Base-by-base conservation (phyloP, 1,140 invertebrate species). In the Venustaconcha ellipsiformis region DNA sequence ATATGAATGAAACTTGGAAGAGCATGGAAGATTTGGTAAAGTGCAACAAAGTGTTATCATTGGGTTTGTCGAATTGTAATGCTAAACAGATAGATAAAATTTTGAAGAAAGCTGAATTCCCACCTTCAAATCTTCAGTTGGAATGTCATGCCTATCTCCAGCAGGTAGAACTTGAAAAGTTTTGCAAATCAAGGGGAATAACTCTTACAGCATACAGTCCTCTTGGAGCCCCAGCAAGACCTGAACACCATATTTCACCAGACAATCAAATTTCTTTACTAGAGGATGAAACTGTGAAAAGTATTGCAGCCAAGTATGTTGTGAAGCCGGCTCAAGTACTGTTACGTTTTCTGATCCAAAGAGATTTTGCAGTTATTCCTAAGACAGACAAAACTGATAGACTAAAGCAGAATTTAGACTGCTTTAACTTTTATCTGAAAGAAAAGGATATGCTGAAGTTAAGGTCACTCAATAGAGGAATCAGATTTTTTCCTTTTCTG, bases 21-120 rank as follows among this genome's bases (percentile, higher is more conserved):
- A 95, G 92, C 30, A 93, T 98, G 93, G 96, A 97, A 90, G 90
- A 93, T 20, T 91, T 94, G 17, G 93, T 94, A 8, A 89, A 92
- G 13, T 88, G 93, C 64, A 95, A 95, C 2, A 90, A 95, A 14
- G 90, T 92, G 0, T 93, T 91, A 68, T 94, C 93, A 67, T 95
- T 98, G 84, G 96, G 96, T 0, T 73, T 98, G 1, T 97, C 96
- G 57, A 98, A 98, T 88, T 98, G 98, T 87, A 97, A 96, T 84
- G 92, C 92, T 17, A 88, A 92, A 23, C 96, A 97, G 88, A 93
- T 96, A 18, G 91, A 94, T 56, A 90, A 94, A 12, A 84, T 98
- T 8, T 83, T 96, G 37, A 87, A 92, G 2, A 89, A 88, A 23
- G 92, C 92, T 1, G 92, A 88, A 58, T 93, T 97, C 20, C 94